Conservation (phyloP, 92 coral and sea anemone genomes). For the Pocillopora grandis region DNA sequence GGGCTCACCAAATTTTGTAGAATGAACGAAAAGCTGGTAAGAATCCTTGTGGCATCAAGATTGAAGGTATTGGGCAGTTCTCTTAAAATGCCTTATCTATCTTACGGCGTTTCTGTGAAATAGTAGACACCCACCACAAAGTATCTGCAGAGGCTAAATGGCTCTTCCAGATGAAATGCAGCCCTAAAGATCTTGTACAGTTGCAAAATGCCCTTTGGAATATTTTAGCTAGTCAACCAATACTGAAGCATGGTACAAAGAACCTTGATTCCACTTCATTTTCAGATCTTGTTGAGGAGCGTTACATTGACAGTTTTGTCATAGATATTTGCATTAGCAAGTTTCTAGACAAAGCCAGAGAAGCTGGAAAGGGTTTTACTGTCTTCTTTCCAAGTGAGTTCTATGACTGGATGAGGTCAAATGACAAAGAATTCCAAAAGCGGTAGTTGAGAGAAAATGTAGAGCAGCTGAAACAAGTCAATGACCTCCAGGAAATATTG, state of each 20-base stretch:
- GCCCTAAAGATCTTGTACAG: slow-evolving; percentile 11
- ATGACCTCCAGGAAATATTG: slow-evolving; percentile 21
- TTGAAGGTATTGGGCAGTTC: slow-evolving; percentile 32
- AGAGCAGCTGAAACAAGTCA: neutral
- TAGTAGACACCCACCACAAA: neutral
- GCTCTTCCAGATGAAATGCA: slow-evolving; percentile 19
- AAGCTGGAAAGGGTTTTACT: neutral
- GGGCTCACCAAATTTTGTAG: neutral
- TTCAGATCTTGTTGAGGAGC: slow-evolving; percentile 41
- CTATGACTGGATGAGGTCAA: slow-evolving; percentile 27
- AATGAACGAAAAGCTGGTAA: slow-evolving; percentile 29
- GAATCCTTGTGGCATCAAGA: slow-evolving; percentile 20
- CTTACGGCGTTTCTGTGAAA: slow-evolving; percentile 6
- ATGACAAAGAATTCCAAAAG: slow-evolving; percentile 20
- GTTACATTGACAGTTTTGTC: slow-evolving; percentile 35
- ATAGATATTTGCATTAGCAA: slow-evolving; percentile 36
- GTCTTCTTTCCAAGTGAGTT: slow-evolving; percentile 38
- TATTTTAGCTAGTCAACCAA: neutral
- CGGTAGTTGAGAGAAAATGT: neutral
- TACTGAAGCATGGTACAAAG: slow-evolving; percentile 28
- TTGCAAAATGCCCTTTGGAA: slow-evolving; percentile 45
- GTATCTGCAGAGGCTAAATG: slow-evolving; percentile 38
- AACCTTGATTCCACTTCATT: slow-evolving; percentile 39
- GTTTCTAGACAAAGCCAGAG: neutral
- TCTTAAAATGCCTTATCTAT: slow-evolving; percentile 34